phyloP scores from a whole-genome alignment of 2,113 vertebrate species.

The Collichthys lucidus region DNA sequence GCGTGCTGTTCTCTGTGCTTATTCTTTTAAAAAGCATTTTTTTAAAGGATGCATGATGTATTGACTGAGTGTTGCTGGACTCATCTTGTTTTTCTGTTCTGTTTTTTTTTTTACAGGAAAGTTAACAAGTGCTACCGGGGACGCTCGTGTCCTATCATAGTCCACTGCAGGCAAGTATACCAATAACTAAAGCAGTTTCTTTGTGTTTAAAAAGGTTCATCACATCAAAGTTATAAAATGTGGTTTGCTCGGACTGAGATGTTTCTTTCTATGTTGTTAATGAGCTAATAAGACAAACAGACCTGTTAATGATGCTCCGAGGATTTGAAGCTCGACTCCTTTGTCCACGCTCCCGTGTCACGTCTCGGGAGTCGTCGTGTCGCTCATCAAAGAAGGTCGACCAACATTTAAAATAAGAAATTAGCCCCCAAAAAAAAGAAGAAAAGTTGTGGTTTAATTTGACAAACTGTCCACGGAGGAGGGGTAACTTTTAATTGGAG shows the following conservation, averaged over 20 bases:
- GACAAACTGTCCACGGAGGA: slow-evolving; percentile 50
- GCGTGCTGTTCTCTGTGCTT: neutral
- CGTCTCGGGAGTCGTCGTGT: neutral
- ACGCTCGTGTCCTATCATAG: slow-evolving; percentile 97
- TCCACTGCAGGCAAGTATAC: slow-evolving; percentile 98
- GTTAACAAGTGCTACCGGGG: slow-evolving; percentile 99
- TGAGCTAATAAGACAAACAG: slow-evolving; percentile 7
- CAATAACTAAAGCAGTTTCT: neutral
- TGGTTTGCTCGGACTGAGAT: too few species aligned
- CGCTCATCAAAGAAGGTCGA: slow-evolving; percentile 6
- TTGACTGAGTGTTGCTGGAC: slow-evolving; percentile 17
- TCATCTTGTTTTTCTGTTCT: slow-evolving; percentile 69
- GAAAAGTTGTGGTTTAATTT: slow-evolving; percentile 31
- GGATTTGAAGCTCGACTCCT: neutral
- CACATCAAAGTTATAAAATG: neutral
- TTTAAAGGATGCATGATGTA: neutral
- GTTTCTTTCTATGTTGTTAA: neutral
- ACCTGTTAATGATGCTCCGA: neutral
- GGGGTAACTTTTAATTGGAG: slow-evolving; percentile 57
- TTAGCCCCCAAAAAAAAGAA: neutral
- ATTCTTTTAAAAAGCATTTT: neutral
- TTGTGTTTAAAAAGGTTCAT: neutral
- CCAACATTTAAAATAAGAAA: slow-evolving; percentile 41
- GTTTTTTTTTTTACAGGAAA: slow-evolving; percentile 90
- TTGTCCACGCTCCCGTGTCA: neutral